Evolutionary conservation across 2,888 invertebrate genomes (phyloP), one percentile per base, ranked within the genome.

Genomic region (Eretmocerus hayati): DNA sequence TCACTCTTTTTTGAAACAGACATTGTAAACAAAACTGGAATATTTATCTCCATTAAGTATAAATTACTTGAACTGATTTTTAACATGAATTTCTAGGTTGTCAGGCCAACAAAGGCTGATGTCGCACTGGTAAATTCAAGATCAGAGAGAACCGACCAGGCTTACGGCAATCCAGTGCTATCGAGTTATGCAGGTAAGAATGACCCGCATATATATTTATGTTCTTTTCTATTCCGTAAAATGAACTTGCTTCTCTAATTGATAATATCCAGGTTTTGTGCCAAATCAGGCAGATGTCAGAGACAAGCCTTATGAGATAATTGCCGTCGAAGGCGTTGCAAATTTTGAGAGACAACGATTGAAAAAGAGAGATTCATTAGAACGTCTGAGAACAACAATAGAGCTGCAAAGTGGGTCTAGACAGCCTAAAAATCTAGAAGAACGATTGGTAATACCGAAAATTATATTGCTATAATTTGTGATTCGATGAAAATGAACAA

Each of bases 81-180:
- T n/a, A n/a, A n/a, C n/a, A n/a, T n/a, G n/a, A n/a, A n/a, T n/a
- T n/a, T n/a, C n/a, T n/a, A n/a, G n/a, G n/a, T n/a, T n/a, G n/a
- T n/a, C n/a, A 77, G 80, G 48, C 86, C 87, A 9, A 75, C 83
- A 0, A 75, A 80, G 63, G 74, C 74, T 46, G 85, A 85, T 60
- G 77, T 85, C 32, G 82, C 85, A 55, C 67, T 77, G 1, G 80
- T 87, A 4, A 81, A 81, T 57, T 77, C 80, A 9, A 77, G 84
- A 55, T 78, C 77, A 56, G 74, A 78, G 43, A 79, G 80, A 63
- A 81, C 81, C 2, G 85, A 85, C 69, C 77, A 83, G 1, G 76
- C 84, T 23, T 87, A 84, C 66, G 78, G 78, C 51, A 82, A 86
- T 71, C 86, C 87, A 2, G 81, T 84, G 71, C 74, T 84, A 54